phyloP scores from a whole-genome alignment of 1,140 invertebrate genomes.

The Helicoverpa zea region DNA sequence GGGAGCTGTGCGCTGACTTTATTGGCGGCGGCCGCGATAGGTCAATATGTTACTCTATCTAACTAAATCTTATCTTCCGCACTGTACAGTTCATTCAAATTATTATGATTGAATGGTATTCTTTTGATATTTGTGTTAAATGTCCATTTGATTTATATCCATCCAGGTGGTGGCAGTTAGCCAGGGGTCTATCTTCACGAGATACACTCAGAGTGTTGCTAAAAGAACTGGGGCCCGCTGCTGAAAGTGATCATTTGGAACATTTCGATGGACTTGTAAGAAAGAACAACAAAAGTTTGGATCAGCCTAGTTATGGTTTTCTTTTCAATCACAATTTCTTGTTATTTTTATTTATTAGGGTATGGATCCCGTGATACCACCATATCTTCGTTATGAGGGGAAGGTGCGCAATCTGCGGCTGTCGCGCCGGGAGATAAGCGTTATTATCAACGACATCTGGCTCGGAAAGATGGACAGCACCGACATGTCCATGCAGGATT shows the following conservation, averaged over 20 bases:
- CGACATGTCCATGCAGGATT: conserved; percentile 78
- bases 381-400: conserved; percentile 80
- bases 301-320: not conserved
- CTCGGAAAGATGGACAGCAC: conserved; percentile 65
- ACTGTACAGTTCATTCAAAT: no score
- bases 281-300: not conserved
- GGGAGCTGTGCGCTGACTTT: conserved; percentile 84
- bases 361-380: conserved; percentile 78
- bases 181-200: conserved; percentile 76
- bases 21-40: conserved; percentile 81
- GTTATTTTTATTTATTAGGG: conserved; percentile 65
- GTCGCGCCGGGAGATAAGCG: conserved; percentile 80
- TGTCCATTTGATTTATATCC: not conserved
- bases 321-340: no score
- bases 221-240: conserved; percentile 81
- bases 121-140: no score
- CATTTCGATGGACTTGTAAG: conserved; percentile 84
- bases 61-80: no score
- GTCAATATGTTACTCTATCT: conserved; percentile 36
- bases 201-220: conserved; percentile 79
- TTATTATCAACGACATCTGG: conserved; percentile 84
- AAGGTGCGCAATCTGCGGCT: conserved; percentile 82
- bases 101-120: no score
- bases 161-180: conserved; percentile 80
- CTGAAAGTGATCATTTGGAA: conserved; percentile 79